Conservation (phyloP, 1,140 invertebrate species). For the Heliothis virescens region DNA sequence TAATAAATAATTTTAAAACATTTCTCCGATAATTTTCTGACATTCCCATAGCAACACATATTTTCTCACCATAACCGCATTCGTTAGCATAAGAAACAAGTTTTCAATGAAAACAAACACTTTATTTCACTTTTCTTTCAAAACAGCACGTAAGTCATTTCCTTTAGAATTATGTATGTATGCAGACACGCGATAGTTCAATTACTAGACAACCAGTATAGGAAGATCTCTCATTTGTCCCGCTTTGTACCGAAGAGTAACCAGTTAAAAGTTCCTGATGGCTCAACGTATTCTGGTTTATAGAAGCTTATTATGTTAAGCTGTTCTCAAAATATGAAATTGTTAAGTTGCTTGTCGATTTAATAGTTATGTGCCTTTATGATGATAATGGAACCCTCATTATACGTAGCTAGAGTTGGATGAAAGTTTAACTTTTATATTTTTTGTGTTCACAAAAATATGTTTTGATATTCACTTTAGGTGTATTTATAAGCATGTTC, state of each 20-base stretch:
- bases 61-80: conserved; percentile 15
- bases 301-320: conserved; percentile 34
- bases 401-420: conserved; percentile 15
- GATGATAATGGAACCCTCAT: conserved; percentile 26
- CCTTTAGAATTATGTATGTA: conserved; percentile 35
- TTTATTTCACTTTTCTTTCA: conserved; percentile 46
- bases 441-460: not conserved
- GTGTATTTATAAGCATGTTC: too few species aligned
- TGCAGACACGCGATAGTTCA: conserved; percentile 33
- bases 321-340: conserved; percentile 33
- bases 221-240: conserved; percentile 20
- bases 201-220: conserved; percentile 32
- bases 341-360: conserved; percentile 35
- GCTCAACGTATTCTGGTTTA: conserved; percentile 22
- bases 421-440: not conserved
- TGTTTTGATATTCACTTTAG: too few species aligned
- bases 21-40: not conserved
- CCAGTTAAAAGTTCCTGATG: not conserved
- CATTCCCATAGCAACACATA: conserved; percentile 24
- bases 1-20: too few species aligned
- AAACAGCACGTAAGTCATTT: conserved; percentile 41
- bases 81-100: conserved; percentile 26
- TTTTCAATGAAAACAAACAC: conserved; percentile 43
- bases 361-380: conserved; percentile 24
- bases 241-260: not conserved